Evolutionary conservation across 1,140 invertebrate species (phyloP).

Genomic region (Wasmannia auropunctata): DNA sequence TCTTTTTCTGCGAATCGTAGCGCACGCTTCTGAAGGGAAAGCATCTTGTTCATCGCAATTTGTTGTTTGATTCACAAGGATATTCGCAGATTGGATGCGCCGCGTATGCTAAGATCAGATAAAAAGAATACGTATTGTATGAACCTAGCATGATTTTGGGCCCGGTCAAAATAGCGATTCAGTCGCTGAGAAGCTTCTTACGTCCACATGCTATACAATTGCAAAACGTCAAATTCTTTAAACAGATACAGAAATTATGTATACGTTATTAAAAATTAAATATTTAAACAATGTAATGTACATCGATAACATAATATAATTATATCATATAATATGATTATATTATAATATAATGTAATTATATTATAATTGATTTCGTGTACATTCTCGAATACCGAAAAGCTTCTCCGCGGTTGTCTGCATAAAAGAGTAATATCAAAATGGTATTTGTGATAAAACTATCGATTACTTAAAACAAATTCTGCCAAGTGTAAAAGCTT

Average conservation of each 20-base stretch:
- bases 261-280: not conserved
- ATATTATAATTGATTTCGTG: not conserved
- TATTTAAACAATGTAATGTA: not conserved
- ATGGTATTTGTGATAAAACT: constrained; percentile 43
- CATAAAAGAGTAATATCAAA: constrained; percentile 55
- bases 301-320: constrained; percentile 4
- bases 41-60: constrained; percentile 32
- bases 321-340: too few species aligned
- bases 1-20: constrained; percentile 74
- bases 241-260: not conserved
- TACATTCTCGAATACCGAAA: not conserved
- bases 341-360: not conserved
- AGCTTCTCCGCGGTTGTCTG: constrained; percentile 14
- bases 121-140: constrained; percentile 17
- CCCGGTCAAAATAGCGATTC: not conserved
- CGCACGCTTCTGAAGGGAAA: constrained; percentile 52
- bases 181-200: constrained; percentile 23
- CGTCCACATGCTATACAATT: not conserved
- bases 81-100: not conserved
- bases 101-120: not conserved
- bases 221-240: not conserved
- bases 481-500: constrained; percentile 32
- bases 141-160: constrained; percentile 6
- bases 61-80: constrained; percentile 39
- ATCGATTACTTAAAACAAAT: constrained; percentile 43